Evolutionary conservation across 2,888 invertebrate species (phyloP).

Genomic region (Drosophila stalkeri): DNA sequence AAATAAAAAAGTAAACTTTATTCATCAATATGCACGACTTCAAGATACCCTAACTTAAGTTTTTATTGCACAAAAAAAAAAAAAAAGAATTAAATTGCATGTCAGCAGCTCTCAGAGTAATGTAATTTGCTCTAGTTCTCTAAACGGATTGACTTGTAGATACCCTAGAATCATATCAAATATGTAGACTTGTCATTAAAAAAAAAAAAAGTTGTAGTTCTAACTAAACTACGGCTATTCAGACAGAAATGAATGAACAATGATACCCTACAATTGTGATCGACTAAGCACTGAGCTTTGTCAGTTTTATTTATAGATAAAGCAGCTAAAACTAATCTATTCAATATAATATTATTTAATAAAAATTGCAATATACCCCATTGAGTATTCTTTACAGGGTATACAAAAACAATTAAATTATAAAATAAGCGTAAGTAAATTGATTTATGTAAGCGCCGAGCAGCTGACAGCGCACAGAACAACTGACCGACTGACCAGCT

Average conservation of each 20-base stretch:
- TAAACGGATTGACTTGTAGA: neutral
- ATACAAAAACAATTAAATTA: conserved; percentile 70
- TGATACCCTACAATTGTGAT: neutral
- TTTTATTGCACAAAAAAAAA: neutral
- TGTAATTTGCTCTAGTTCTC: neutral
- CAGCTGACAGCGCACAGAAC: conserved; percentile 44
- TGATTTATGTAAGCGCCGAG: conserved; percentile 71
- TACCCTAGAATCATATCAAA: neutral
- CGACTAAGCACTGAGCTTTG: neutral
- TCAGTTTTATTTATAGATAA: too few relatives aligned
- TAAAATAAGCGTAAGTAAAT: conserved; percentile 74
- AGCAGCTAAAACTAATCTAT: too few relatives aligned
- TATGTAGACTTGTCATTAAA: neutral
- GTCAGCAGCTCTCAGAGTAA: neutral
- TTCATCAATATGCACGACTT: neutral
- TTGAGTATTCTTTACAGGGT: conserved; percentile 10
- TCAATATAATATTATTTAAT: too few relatives aligned
- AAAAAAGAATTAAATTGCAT: neutral
- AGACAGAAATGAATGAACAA: neutral
- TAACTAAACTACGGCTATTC: neutral
- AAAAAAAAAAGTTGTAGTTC: neutral
- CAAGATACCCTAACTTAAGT: neutral
- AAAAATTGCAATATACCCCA: neutral
- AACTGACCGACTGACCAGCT: conserved; percentile 19
- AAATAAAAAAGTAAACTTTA: too few relatives aligned